A percentile compares a stretch with the other conserved stretches of the same genome.
Evolutionary conservation across 2,888 invertebrate genomes (phyloP).

Genomic region (Megaustenia siamemsis): DNA sequence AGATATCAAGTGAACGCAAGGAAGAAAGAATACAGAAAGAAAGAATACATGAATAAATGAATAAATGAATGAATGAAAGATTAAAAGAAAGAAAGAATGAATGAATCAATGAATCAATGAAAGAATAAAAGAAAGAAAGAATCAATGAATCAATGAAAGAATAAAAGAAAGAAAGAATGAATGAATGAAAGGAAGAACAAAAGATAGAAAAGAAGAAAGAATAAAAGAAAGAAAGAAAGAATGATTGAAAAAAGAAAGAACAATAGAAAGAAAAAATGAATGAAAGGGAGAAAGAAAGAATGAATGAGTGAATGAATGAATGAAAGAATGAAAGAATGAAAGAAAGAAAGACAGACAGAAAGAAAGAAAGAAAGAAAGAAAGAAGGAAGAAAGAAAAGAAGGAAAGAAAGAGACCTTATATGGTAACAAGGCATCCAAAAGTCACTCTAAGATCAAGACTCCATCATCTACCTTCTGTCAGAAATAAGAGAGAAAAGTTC

Average conservation of each 20-base stretch:
- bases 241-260: neutral
- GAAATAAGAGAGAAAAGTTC: too few relatives aligned
- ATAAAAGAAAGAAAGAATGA: neutral
- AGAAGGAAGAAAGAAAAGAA: slow-evolving; percentile 2
- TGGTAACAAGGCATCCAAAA: neutral
- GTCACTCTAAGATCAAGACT: too few relatives aligned
- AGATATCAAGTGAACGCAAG: neutral
- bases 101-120: neutral
- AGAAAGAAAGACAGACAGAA: too few relatives aligned
- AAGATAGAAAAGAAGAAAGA: too few relatives aligned
- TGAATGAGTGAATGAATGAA: too few relatives aligned
- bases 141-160: slow-evolving; percentile 9
- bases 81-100: neutral
- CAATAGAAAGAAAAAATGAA: too few relatives aligned
- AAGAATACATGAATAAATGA: slow-evolving; percentile 5
- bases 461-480: too few relatives aligned
- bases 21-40: slow-evolving; percentile 32
- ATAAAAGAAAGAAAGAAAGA: neutral
- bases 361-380: slow-evolving; percentile 5
- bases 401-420: neutral
- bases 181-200: too few relatives aligned
- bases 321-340: slow-evolving; percentile 5
- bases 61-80: too few relatives aligned
- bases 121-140: neutral
- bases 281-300: too few relatives aligned